Percentiles rank a stretch among this genome's conserved stretches.
These are phyloP conservation scores for Philhelius pedissequus DNA, from an alignment of 2,888 invertebrate species.

Conservation along the genomic window DNA sequence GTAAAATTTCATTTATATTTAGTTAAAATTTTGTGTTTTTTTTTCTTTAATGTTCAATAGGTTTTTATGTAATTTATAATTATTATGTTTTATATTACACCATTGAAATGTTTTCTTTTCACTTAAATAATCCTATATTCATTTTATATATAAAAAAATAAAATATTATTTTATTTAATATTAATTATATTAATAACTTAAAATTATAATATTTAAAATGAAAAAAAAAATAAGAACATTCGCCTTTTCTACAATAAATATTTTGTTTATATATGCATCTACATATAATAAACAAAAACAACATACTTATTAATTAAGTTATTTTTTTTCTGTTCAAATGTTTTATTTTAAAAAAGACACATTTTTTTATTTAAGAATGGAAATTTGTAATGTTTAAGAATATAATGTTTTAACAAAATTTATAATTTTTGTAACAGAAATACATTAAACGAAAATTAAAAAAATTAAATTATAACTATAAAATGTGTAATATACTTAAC, in stretches of 20 bases:
- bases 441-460: slow-evolving; percentile 24
- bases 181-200: not conserved
- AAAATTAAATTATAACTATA: not conserved
- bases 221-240: slow-evolving; percentile 15
- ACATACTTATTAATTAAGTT: slow-evolving; percentile 29
- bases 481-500: slow-evolving; percentile 57
- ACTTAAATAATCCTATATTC: slow-evolving; percentile 38
- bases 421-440: not conserved
- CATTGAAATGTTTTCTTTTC: slow-evolving; percentile 45
- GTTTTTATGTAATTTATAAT: slow-evolving; percentile 40
- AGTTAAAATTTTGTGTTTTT: slow-evolving; percentile 23
- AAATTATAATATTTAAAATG: slow-evolving; percentile 29
- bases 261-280: slow-evolving; percentile 23
- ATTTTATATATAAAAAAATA: slow-evolving; percentile 59
- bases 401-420: slow-evolving; percentile 22
- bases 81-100: slow-evolving; percentile 55
- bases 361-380: slow-evolving; percentile 9
- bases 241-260: slow-evolving; percentile 30
- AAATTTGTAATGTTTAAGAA: slow-evolving; percentile 21
- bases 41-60: slow-evolving; percentile 41
- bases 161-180: slow-evolving; percentile 43
- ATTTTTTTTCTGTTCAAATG: not conserved
- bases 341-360: slow-evolving; percentile 20
- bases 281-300: slow-evolving; percentile 48
- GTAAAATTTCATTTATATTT: slow-evolving; percentile 61